Percentiles rank a stretch among this genome's conserved stretches.
phyloP scores from a whole-genome alignment of 2,797 vertebrate genomes.

The Borostomias antarcticus region DNA sequence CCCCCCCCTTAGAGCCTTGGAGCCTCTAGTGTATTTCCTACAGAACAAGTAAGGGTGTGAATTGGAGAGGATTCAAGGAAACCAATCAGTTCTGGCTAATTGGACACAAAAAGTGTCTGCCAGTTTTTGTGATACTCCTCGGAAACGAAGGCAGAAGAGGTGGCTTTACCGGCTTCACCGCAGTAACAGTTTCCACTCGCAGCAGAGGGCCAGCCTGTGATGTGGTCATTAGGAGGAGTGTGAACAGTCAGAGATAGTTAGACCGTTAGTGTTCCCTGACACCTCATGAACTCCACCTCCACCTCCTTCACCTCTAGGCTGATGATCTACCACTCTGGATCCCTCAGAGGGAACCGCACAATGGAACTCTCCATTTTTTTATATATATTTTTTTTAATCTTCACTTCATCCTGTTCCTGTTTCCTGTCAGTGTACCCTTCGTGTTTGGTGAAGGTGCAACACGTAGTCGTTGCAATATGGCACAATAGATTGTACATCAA shows the following conservation, averaged over 20 bases:
- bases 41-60: too few species aligned
- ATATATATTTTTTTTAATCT: background rate
- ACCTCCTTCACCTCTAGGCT: background rate
- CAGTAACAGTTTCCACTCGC: background rate
- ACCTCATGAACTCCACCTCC: constrained; percentile 14
- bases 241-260: background rate
- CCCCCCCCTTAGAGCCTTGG: too few species aligned
- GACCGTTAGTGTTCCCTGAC: constrained; percentile 1
- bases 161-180: too few species aligned
- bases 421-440: background rate
- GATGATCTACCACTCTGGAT: constrained; percentile 10
- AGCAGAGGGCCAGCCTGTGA: background rate
- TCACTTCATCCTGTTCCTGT: background rate
- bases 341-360: background rate
- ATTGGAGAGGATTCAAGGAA: too few species aligned
- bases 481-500: too few species aligned
- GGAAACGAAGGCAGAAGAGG: too few species aligned
- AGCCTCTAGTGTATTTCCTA: too few species aligned
- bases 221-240: background rate
- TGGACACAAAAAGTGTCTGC: too few species aligned
- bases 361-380: background rate
- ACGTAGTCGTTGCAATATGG: too few species aligned
- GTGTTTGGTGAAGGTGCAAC: background rate
- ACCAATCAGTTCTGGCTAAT: too few species aligned
- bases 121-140: too few species aligned